Conservation (phyloP, 35 echinoderm and acorn worm genomes). For the Ophiothrix spiculata region DNA sequence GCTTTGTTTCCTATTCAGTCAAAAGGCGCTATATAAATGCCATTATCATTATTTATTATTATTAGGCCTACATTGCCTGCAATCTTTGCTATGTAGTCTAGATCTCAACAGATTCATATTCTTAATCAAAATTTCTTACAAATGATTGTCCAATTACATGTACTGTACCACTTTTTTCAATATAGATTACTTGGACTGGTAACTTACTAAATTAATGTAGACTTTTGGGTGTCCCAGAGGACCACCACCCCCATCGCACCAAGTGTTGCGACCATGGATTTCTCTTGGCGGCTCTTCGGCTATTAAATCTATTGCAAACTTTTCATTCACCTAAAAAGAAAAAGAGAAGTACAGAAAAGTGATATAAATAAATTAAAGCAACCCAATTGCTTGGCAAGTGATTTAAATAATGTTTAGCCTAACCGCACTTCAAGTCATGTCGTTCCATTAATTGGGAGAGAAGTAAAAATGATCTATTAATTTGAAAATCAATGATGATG, state of each 20-base stretch:
- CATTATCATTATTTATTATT: neutral
- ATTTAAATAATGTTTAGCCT: too few relatives aligned
- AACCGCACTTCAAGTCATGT: too few relatives aligned
- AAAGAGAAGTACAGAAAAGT: too few relatives aligned
- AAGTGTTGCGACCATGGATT: conserved; percentile 56
- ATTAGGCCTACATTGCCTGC: neutral
- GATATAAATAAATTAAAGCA: too few relatives aligned
- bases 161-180: neutral
- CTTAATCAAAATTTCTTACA: neutral
- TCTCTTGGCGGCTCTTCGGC: conserved; percentile 79
- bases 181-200: neutral
- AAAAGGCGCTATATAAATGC: too few relatives aligned
- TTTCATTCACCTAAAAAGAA: conserved; percentile 74
- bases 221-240: conserved; percentile 95
- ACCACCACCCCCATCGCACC: conserved; percentile 86
- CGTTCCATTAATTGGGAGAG: too few relatives aligned
- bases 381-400: too few relatives aligned
- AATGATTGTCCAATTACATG: neutral
- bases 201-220: conserved; percentile 94
- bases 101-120: neutral
- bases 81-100: neutral
- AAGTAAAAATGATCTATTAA: too few relatives aligned
- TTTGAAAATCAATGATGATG: too few relatives aligned
- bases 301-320: conserved; percentile 97
- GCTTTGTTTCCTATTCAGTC: too few relatives aligned